Evolutionary conservation across 2,113 vertebrate species (phyloP), one percentile per base, ranked within the genome.

Genomic region (Cricetomys ansorgei): DNA sequence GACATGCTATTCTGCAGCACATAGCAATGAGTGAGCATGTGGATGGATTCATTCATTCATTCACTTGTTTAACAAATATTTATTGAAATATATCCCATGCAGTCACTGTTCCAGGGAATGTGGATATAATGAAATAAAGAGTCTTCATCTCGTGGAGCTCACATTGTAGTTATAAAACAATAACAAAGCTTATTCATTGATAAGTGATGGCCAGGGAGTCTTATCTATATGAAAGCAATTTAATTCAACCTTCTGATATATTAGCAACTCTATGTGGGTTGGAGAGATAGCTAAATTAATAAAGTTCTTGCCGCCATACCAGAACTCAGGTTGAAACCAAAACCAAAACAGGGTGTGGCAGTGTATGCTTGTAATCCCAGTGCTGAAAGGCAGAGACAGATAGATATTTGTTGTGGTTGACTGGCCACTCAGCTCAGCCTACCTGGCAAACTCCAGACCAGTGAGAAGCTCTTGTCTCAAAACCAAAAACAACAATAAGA

Each of bases 191-290:
- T 88, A 72, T 50, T 73, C 13, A 43, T 12, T 91, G 59, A 81
- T 19, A 43, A 81, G 4, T 19, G 43, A 89, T 65, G 50, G 9
- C 48, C 84, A 57, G 21, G 94, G 37, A 34, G 34, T 17, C 77
- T 80, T 65, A 89, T 23, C 2, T 29, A 76, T 29, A 9, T 64
- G 48, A 93, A 90, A 72, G 3, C 37, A 94, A 62, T 73, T 94
- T 70, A 87, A 96, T 76, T 62, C 80, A 90, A 76, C 23, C 12
- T 89, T 80, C 84, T 4, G 3, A 95, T 79, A 50, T 65, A 45
- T 87, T 72, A 92, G 48, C 17, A 48, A 45, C 65, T 65, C 17
- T 85, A 48, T 43, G 16, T 85, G 81, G 43, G 29, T 23, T 65
- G 29, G 57, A 65, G 62, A 65, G 17, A 48, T 37, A 48, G 83